Evolutionary conservation across 2,113 vertebrate species (phyloP).

Genomic region (Microtus pennsylvanicus): DNA sequence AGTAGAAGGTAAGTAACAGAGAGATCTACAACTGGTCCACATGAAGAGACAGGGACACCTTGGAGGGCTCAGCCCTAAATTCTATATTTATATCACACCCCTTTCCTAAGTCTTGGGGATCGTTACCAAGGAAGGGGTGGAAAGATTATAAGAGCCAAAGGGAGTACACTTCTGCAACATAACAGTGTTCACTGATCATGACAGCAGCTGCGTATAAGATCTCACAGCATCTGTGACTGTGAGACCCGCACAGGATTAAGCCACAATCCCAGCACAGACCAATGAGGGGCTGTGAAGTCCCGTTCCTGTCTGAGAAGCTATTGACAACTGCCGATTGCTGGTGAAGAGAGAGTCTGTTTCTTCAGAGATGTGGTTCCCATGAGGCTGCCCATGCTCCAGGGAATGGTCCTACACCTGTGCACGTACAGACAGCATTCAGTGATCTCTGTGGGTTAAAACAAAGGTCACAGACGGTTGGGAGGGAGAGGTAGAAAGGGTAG

Average conservation of each 20-base stretch:
- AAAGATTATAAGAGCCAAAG: not conserved
- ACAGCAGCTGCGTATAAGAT: not conserved
- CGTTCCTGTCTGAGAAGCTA: too few species aligned
- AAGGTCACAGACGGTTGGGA: not conserved
- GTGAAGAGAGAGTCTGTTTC: not conserved
- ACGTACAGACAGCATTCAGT: not conserved
- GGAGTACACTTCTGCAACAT: not conserved
- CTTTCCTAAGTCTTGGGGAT: not conserved
- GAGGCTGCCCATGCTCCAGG: not conserved
- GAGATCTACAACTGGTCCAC: not conserved
- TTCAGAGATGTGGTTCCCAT: not conserved
- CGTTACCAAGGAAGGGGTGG: too few species aligned
- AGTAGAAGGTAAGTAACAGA: not conserved
- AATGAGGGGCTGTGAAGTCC: too few species aligned
- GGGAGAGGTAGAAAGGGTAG: too few species aligned
- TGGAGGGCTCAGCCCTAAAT: not conserved
- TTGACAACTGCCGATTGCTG: not conserved
- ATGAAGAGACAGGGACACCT: not conserved
- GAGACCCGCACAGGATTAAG: not conserved
- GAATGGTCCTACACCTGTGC: not conserved
- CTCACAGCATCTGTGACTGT: not conserved
- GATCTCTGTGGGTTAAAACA: not conserved
- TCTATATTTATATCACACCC: not conserved
- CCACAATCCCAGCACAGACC: not conserved
- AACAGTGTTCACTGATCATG: not conserved